phyloP scores from a whole-genome alignment of 2,113 vertebrate species.

The Etheostoma cragini region DNA sequence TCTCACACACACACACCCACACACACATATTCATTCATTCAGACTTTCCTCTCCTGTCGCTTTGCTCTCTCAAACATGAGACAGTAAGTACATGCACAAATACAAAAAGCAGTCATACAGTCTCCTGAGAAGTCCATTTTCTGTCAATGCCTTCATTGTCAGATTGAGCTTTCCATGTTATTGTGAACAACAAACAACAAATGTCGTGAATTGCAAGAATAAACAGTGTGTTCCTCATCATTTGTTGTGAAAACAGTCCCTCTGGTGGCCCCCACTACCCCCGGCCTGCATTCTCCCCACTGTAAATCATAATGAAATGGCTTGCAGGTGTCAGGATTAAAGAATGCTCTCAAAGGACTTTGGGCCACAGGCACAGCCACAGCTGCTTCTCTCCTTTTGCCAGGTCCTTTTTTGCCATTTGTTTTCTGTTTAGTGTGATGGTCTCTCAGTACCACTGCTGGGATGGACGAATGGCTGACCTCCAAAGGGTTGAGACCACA shows the following conservation, averaged over 20 bases:
- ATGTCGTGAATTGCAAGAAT: constrained; percentile 88
- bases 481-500: constrained; percentile 39
- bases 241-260: constrained; percentile 93
- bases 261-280: constrained; percentile 86
- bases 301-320: constrained; percentile 98
- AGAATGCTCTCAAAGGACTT: constrained; percentile 91
- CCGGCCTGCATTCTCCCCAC: constrained; percentile 86
- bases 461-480: constrained; percentile 84
- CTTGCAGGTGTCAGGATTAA: constrained; percentile 99
- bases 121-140: constrained; percentile 32
- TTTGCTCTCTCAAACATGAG: constrained; percentile 38
- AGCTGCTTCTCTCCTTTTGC: constrained; percentile 94
- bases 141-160: constrained; percentile 83
- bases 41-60: constrained; percentile 7
- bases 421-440: constrained; percentile 72
- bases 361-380: constrained; percentile 85
- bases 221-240: constrained; percentile 92
- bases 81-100: constrained; percentile 10
- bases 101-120: constrained; percentile 16
- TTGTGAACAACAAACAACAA: constrained; percentile 90
- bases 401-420: constrained; percentile 87
- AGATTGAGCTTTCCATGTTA: constrained; percentile 81
- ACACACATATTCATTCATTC: constrained; percentile 34
- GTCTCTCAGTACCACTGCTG: constrained; percentile 66
- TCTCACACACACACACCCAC: not conserved